Evolutionary conservation across 2,113 vertebrate species (phyloP), one percentile per base, ranked within the genome.

Genomic region (Cyanoderma ruficeps): DNA sequence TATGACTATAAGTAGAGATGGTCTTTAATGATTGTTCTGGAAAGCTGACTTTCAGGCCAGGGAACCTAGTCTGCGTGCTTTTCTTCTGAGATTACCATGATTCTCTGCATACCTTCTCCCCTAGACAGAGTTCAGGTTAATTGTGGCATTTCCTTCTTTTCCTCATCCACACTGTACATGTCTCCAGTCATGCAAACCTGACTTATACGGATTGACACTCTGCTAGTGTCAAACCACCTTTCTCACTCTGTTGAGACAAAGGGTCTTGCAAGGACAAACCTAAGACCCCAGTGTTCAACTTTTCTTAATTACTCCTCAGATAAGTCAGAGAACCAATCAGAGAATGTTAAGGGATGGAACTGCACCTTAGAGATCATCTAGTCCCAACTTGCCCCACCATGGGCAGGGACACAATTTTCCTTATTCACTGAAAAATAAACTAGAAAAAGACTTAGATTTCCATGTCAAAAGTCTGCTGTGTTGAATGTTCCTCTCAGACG

Each of bases 131-230:
- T 49, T 79, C 13, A 67, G 16, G 15, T 31, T 53, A 44, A 57
- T 61, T 59, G 7, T 52, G 42, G 3, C 11, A 41, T 74, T 93
- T 84, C 33, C 19, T 91, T 76, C 22, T 44, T 89, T 83, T n/a
- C 55, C 2, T 79, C 3, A 5, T n/a, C 23, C n/a, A 31, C 23
- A 9, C 3, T 31, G 13, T 52, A 10, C 0, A 0, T 59, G 13
- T 8, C 47, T 52, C 13, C 35, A 55, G 50, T 42, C 27, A 33
- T 1, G 8, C 30, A 56, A 87, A 56, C 8, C 3, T 47, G 49
- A 72, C 30, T 89, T 53, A 23, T 0, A 7, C 44, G 28, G 27
- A 75, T 24, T 20, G 25, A 19, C 2, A 7, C 10, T 50, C 30
- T 35, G 68, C 25, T 39, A 39, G 20, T 65, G 30, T 33, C 64